phyloP scores from a whole-genome alignment of 1,140 invertebrate genomes.

The Zaprionus capensis region DNA sequence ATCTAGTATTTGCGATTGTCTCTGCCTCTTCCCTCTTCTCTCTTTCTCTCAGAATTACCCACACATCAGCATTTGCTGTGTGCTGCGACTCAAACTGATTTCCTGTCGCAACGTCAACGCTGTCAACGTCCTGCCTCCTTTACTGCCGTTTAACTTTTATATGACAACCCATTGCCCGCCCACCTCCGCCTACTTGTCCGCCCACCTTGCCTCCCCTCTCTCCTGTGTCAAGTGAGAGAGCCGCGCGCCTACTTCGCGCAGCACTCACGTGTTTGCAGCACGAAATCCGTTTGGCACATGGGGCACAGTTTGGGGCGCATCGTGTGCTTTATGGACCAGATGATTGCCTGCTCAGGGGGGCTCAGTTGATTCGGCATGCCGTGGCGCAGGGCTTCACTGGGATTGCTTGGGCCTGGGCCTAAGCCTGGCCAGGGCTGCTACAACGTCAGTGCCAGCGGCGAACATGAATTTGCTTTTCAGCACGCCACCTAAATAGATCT shows the following conservation, averaged over 20 bases:
- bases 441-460: constrained; percentile 13
- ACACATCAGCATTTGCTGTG: constrained; percentile 20
- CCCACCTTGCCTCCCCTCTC: neutral
- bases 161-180: neutral
- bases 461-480: constrained; percentile 35
- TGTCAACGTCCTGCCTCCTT: constrained; percentile 21
- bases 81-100: constrained; percentile 55
- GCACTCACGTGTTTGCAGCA: constrained; percentile 52
- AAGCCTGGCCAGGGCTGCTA: neutral
- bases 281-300: constrained; percentile 63
- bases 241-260: neutral
- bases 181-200: neutral
- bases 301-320: constrained; percentile 40
- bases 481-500: constrained; percentile 23
- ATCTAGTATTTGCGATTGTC: constrained; percentile 21
- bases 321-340: constrained; percentile 71
- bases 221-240: neutral
- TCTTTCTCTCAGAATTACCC: neutral
- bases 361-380: constrained; percentile 43
- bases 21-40: neutral
- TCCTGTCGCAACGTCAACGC: constrained; percentile 54
- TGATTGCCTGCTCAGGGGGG: constrained; percentile 62
- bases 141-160: constrained; percentile 50
- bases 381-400: neutral
- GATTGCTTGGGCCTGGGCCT: neutral